Base-by-base conservation (phyloP, 2,113 vertebrate species). In the Sebastes schlegelii region DNA sequence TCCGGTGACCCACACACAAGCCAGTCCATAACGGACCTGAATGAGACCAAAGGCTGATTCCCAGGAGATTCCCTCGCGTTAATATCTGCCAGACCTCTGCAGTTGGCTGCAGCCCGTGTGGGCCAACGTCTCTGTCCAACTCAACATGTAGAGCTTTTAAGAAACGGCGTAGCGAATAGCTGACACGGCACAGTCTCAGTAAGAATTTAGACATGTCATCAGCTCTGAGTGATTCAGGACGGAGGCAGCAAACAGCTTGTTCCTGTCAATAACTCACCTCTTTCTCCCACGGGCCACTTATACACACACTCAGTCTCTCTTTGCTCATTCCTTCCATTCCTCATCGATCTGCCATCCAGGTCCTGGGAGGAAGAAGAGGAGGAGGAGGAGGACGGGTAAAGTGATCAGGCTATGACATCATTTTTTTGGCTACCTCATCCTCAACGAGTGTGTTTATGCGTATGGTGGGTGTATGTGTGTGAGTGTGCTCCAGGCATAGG, bases 371-470 rank as follows among this genome's bases (percentile, higher is more conserved):
- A 70, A 58, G 54, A 78, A 1, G 14, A 80, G 61, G 21, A 80
- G 45, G 65, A 76, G 62, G 65, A 76, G 62, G 84, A 89, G 77
- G 73, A 87, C 80, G 80, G 90, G 82, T 91, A 91, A 94, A 94
- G 89, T 93, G 86, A 93, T 94, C 89, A 87, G 84, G 89, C 82
- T 26, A 91, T 95, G 90, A 94, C 90, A 91, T 94, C 92, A 95
- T 84, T 46, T 69, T 51, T 88, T 26, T 70, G 51, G 68, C 75
- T 76, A 87, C 86, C 79, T 92, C 90, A 89, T 92, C 77, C 86
- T 83, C 75, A 79, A 67, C 70, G 2, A 76, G 84, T 79, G 74
- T 85, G 78, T 86, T 84, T 86, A 55, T 88, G 63, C 49, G 51
- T 75, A 45, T 46, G 70, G 62, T 60, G 66, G 66, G 74, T 75